Percentiles rank a stretch among this genome's conserved stretches.
phyloP scores from a whole-genome alignment of 2,888 invertebrate genomes.

The Drosophila merina region DNA sequence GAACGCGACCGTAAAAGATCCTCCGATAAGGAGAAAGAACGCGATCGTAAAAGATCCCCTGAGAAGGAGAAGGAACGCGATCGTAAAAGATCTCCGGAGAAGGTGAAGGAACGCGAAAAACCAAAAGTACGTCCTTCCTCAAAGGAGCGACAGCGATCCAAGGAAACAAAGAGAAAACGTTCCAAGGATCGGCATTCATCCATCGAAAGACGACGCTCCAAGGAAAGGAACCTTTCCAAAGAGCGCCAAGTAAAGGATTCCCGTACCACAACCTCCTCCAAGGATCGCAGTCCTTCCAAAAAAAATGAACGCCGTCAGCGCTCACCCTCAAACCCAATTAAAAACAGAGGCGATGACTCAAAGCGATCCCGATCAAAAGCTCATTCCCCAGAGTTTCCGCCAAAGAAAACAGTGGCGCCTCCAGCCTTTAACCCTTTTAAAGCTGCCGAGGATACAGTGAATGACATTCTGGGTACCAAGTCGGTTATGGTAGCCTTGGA shows the following conservation, averaged over 20 bases:
- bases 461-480: slow-evolving; percentile 67
- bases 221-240: slow-evolving; percentile 46
- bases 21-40: slow-evolving; percentile 22
- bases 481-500: slow-evolving; percentile 67
- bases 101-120: slow-evolving; percentile 31
- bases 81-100: slow-evolving; percentile 3
- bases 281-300: slow-evolving; percentile 28
- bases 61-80: slow-evolving; percentile 30
- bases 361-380: slow-evolving; percentile 39
- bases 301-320: slow-evolving; percentile 27
- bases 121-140: slow-evolving; percentile 13
- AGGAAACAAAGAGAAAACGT: slow-evolving; percentile 7
- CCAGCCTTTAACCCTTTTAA: slow-evolving; percentile 77
- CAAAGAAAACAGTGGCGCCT: slow-evolving; percentile 37
- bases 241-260: slow-evolving; percentile 36
- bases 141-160: slow-evolving; percentile 17
- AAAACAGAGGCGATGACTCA: slow-evolving; percentile 24
- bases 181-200: slow-evolving; percentile 26
- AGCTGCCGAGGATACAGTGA: slow-evolving; percentile 66
- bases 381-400: slow-evolving; percentile 44
- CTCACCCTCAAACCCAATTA: slow-evolving; percentile 16
- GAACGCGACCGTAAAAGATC: slow-evolving; percentile 10
- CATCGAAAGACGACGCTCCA: slow-evolving; percentile 19
- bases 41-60: slow-evolving; percentile 17
- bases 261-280: slow-evolving; percentile 6